Percentiles rank a stretch among this genome's conserved stretches.
Evolutionary conservation across 2,113 vertebrate genomes (phyloP).

Genomic region (Cochlearius cochlearius): DNA sequence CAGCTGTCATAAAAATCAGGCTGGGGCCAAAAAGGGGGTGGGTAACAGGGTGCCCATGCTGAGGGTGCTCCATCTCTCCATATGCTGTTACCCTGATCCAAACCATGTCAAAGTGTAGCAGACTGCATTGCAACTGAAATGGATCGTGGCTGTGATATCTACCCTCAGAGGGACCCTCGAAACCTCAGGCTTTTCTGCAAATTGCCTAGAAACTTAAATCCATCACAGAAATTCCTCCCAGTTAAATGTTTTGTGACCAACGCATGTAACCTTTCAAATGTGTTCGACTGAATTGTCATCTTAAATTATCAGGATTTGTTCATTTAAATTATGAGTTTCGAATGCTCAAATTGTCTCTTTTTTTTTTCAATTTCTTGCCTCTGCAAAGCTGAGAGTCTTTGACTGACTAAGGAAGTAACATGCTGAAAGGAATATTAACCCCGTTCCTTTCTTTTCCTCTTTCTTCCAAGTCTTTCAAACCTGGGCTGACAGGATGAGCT

Average conservation of each 20-base stretch:
- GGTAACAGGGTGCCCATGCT: background rate
- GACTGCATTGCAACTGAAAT: too few relatives aligned
- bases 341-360: background rate
- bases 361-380: background rate
- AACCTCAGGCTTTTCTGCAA: background rate
- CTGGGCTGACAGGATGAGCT: too few relatives aligned
- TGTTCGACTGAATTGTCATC: background rate
- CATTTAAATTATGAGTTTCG: background rate
- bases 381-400: background rate
- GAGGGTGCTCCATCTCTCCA: background rate
- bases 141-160: accelerated
- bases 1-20: background rate
- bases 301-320: background rate
- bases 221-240: background rate
- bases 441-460: background rate
- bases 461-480: background rate
- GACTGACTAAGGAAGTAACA: background rate
- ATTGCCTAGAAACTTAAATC: background rate
- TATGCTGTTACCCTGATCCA: background rate
- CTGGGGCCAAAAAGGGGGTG: background rate
- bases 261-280: background rate
- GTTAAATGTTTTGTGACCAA: background rate
- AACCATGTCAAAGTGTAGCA: background rate
- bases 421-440: too few relatives aligned
- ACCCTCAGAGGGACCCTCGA: background rate